Percentiles rank a stretch among this genome's conserved stretches.
phyloP scores from a whole-genome alignment of 2,888 invertebrate species.

The Drosophila kanekoi region DNA sequence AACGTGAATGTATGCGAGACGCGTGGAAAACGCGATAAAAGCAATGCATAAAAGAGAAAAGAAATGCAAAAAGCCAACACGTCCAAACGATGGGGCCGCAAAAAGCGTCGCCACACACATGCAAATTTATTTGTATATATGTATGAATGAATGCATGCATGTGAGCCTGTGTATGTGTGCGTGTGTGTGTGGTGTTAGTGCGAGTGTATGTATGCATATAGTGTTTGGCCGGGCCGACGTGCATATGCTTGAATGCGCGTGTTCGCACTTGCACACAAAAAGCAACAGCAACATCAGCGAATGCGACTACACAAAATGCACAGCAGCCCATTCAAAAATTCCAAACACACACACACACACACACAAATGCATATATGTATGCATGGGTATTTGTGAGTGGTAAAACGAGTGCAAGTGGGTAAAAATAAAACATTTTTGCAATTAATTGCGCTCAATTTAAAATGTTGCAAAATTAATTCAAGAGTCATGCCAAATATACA shows the following conservation, averaged over 20 bases:
- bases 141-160: neutral
- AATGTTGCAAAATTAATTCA: slow-evolving; percentile 84
- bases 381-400: slow-evolving; percentile 36
- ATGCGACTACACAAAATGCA: slow-evolving; percentile 70
- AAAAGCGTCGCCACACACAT: slow-evolving; percentile 48
- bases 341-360: slow-evolving; percentile 41
- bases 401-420: slow-evolving; percentile 77
- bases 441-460: slow-evolving; percentile 84
- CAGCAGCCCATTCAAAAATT: slow-evolving; percentile 66
- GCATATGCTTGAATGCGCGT: slow-evolving; percentile 81
- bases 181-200: slow-evolving; percentile 19
- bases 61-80: slow-evolving; percentile 77
- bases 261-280: slow-evolving; percentile 78
- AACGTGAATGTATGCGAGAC: slow-evolving; percentile 33
- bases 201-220: slow-evolving; percentile 26
- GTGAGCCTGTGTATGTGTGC: slow-evolving; percentile 6
- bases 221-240: slow-evolving; percentile 52
- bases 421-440: slow-evolving; percentile 82
- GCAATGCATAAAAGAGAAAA: slow-evolving; percentile 78
- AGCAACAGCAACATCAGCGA: slow-evolving; percentile 43
- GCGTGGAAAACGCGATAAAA: slow-evolving; percentile 78
- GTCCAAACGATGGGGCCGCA: slow-evolving; percentile 61
- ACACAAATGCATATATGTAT: slow-evolving; percentile 30
- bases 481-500: slow-evolving; percentile 82
- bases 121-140: slow-evolving; percentile 17